Conservation (phyloP, 2,113 vertebrate species). For the Seriola aureovittata region DNA sequence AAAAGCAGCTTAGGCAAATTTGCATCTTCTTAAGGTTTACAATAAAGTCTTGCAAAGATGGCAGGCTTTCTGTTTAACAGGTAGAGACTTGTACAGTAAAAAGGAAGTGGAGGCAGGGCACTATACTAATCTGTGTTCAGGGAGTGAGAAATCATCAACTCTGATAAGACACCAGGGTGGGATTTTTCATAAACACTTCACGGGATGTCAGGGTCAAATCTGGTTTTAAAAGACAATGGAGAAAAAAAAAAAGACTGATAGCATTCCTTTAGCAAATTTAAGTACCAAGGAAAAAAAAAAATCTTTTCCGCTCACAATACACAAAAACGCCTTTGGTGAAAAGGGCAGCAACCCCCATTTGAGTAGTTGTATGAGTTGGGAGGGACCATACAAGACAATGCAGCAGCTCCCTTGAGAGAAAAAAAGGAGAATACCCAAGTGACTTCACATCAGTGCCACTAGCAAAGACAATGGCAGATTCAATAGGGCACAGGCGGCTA, state of each 20-base stretch:
- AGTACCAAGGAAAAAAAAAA: constrained; percentile 16
- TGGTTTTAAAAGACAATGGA: constrained; percentile 46
- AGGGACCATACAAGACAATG: constrained; percentile 63
- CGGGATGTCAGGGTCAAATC: constrained; percentile 39
- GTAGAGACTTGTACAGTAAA: constrained; percentile 69
- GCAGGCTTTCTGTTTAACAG: constrained; percentile 52
- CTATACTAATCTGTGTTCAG: constrained; percentile 23
- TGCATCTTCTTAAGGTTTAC: constrained; percentile 55
- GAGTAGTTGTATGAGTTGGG: constrained; percentile 27
- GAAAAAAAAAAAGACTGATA: constrained; percentile 35
- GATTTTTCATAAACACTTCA: constrained; percentile 42
- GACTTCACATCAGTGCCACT: constrained; percentile 61
- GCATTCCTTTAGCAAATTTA: constrained; percentile 44
- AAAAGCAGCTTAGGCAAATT: constrained; percentile 56
- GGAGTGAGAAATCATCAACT: constrained; percentile 39
- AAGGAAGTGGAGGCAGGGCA: constrained; percentile 45
- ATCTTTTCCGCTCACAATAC: constrained; percentile 20
- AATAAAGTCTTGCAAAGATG: constrained; percentile 27
- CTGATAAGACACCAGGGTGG: constrained; percentile 60
- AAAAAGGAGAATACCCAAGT: constrained; percentile 48
- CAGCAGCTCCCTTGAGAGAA: constrained; percentile 42
- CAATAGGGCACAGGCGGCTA: constrained; percentile 52
- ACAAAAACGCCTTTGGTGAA: constrained; percentile 40
- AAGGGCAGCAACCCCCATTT: constrained; percentile 59
- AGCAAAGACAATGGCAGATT: constrained; percentile 59